Evolutionary conservation across 2,888 invertebrate genomes (phyloP).

Genomic region (Diloba caeruleocephala): DNA sequence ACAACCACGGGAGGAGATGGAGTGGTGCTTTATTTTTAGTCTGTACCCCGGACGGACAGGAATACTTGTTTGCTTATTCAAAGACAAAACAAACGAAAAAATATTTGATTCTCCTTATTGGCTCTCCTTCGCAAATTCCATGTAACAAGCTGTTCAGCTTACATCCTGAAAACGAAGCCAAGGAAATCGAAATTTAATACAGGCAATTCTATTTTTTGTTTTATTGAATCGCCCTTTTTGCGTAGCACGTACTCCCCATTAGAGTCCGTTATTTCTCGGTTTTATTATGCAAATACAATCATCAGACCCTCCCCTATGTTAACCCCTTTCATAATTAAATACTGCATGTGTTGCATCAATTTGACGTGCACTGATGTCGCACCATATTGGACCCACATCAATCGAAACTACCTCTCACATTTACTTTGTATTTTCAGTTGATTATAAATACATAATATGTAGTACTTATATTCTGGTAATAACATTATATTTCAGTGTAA

Average conservation of each 20-base stretch:
- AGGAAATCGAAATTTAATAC: no score
- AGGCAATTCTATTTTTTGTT: neutral
- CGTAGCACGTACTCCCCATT: slow-evolving; percentile 25
- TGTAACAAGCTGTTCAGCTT: no score
- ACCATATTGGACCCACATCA: slow-evolving; percentile 23
- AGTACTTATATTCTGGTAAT: no score
- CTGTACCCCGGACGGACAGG: no score
- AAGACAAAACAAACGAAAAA: no score
- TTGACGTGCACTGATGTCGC: slow-evolving; percentile 20
- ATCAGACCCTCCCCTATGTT: slow-evolving; percentile 31
- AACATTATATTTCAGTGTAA: no score
- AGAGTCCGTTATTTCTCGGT: slow-evolving; percentile 46
- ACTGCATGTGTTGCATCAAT: slow-evolving; percentile 57
- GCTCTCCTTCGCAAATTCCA: no score
- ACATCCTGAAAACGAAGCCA: no score
- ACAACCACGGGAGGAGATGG: no score
- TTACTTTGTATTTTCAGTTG: slow-evolving; percentile 9
- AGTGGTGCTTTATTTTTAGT: no score
- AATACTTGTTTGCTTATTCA: no score
- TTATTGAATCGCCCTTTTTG: slow-evolving; percentile 16
- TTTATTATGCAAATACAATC: slow-evolving; percentile 59
- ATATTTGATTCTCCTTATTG: no score
- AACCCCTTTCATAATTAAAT: slow-evolving; percentile 55
- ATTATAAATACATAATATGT: neutral
- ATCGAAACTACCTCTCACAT: slow-evolving; percentile 40